These are phyloP conservation scores for Fratercula arctica DNA, from an alignment of 2,797 vertebrate genomes.

Conservation along the genomic window DNA sequence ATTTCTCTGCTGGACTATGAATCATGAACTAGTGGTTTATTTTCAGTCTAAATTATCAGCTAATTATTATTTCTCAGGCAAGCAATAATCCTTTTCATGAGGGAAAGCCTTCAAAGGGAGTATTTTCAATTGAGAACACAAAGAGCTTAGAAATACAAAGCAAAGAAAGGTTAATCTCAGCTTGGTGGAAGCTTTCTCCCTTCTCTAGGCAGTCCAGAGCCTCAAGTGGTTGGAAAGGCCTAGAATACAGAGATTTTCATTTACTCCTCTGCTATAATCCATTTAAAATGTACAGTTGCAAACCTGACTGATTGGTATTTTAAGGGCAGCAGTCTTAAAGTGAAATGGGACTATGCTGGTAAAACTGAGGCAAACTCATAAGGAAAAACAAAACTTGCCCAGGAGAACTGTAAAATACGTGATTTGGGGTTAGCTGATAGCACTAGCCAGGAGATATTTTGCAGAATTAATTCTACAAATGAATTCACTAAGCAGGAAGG, in stretches of 20 bases:
- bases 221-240: background rate
- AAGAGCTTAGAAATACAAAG: slow-evolving; percentile 3
- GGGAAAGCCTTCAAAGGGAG: slow-evolving; percentile 30
- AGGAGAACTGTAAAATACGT: background rate
- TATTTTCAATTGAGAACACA: slow-evolving; percentile 39
- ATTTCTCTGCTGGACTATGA: background rate
- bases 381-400: background rate
- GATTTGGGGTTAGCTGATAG: background rate
- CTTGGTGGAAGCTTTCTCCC: background rate
- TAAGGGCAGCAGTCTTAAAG: background rate
- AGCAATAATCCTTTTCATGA: background rate
- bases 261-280: background rate
- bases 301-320: background rate
- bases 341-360: background rate
- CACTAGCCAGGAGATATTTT: background rate
- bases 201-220: background rate
- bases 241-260: background rate
- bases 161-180: slow-evolving; percentile 17
- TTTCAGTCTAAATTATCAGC: slow-evolving; percentile 26
- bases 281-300: background rate
- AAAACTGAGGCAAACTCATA: background rate
- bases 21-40: background rate
- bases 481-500: background rate
- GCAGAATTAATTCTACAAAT: background rate
- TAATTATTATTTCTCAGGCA: slow-evolving; percentile 49